phyloP scores from a whole-genome alignment of 1,140 invertebrate species.

The Antheraea pernyi region DNA sequence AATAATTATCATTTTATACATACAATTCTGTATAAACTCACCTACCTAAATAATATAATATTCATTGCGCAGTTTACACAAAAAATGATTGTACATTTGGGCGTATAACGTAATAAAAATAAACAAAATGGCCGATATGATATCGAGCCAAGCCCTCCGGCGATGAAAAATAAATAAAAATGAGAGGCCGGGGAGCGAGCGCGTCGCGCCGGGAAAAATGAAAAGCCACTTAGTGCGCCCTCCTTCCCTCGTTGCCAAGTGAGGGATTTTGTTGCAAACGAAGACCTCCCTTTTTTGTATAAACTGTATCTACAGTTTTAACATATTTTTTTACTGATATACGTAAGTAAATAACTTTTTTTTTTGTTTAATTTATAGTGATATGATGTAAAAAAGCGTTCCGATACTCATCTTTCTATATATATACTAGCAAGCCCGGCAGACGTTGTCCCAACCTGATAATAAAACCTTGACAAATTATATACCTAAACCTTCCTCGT shows the following conservation, averaged over 20 bases:
- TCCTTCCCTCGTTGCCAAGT: conserved; percentile 11
- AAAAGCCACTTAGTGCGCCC: conserved; percentile 47
- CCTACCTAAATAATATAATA: conserved; percentile 14
- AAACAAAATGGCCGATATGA: conserved; percentile 64
- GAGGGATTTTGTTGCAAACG: conserved; percentile 31
- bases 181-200: conserved; percentile 23
- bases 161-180: conserved; percentile 74
- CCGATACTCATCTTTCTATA: too few species aligned
- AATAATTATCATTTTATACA: too few species aligned
- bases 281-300: conserved; percentile 5
- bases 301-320: not conserved
- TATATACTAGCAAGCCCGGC: too few species aligned
- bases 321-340: not conserved
- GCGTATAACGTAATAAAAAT: conserved; percentile 62
- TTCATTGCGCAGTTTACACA: conserved; percentile 41
- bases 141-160: conserved; percentile 47
- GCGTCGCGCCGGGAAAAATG: conserved; percentile 46
- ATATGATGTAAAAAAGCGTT: too few species aligned
- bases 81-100: conserved; percentile 53
- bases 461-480: too few species aligned
- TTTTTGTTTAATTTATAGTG: too few species aligned
- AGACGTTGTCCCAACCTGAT: too few species aligned
- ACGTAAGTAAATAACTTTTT: too few species aligned
- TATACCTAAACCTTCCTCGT: too few species aligned
- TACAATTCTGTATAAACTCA: not conserved